phyloP scores from a whole-genome alignment of 2,797 vertebrate species.

The Silurus aristotelis region DNA sequence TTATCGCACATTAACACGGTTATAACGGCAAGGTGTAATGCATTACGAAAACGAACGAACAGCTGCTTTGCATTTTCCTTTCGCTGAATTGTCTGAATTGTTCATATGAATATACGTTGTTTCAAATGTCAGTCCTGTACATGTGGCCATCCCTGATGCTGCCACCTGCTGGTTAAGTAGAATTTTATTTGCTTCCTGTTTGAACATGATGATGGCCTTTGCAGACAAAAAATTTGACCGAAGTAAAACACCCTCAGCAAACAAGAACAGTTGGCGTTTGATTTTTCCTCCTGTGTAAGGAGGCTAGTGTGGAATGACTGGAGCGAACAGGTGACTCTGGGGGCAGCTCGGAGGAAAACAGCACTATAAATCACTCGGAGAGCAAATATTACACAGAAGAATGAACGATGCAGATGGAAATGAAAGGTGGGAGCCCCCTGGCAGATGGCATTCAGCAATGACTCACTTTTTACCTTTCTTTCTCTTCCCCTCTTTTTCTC shows the following conservation, averaged over 20 bases:
- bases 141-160: conserved; percentile 43
- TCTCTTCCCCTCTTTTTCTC: no score
- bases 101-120: conserved; percentile 23
- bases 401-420: conserved; percentile 60
- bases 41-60: background rate
- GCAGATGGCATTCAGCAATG: conserved; percentile 52
- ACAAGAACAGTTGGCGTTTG: conserved; percentile 51
- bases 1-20: background rate
- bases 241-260: conserved; percentile 37
- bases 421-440: conserved; percentile 53
- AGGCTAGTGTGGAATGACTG: conserved; percentile 21
- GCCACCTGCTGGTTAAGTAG: conserved; percentile 57
- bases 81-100: background rate
- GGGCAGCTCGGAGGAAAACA: conserved; percentile 44
- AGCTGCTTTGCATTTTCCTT: background rate
- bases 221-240: background rate
- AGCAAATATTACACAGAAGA: conserved; percentile 40
- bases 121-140: conserved; percentile 37
- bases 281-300: conserved; percentile 42
- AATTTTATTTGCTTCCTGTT: background rate
- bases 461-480: background rate
- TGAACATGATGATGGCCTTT: background rate
- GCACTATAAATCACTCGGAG: conserved; percentile 49
- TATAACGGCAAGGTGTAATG: background rate
- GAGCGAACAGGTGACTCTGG: conserved; percentile 46